Conservation (phyloP, 2,888 invertebrate species). For the Lithophane socia region DNA sequence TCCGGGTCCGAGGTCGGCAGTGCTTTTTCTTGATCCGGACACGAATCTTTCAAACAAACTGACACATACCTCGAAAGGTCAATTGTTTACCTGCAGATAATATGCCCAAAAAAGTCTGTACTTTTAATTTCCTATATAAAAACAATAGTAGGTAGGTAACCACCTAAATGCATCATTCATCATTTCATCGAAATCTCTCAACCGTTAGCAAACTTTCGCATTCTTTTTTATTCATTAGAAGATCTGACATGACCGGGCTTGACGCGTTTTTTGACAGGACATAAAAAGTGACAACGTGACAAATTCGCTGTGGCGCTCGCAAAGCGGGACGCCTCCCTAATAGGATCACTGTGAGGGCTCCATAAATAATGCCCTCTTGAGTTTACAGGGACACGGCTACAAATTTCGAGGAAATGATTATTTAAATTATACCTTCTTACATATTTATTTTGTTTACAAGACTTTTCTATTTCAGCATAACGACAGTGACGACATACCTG, state of each 20-base stretch:
- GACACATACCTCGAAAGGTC: background rate
- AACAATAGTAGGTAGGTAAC: too few species aligned
- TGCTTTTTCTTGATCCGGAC: background rate
- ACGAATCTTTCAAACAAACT: background rate
- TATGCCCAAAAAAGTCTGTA: too few species aligned
- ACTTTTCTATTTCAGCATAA: background rate
- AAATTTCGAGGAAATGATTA: conserved; percentile 14
- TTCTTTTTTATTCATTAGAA: conserved; percentile 15
- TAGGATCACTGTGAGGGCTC: conserved; percentile 43
- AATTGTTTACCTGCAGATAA: background rate
- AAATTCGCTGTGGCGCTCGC: conserved; percentile 40
- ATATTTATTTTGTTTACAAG: conserved; percentile 24
- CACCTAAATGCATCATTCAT: background rate
- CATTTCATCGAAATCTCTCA: background rate
- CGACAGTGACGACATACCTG: background rate
- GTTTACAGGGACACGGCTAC: conserved; percentile 16
- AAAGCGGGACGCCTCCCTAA: conserved; percentile 46
- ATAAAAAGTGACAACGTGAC: conserved; percentile 43
- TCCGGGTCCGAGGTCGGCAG: too few species aligned
- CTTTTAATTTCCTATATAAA: background rate
- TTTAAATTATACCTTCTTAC: conserved; percentile 15
- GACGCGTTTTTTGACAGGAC: conserved; percentile 20
- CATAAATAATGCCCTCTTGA: conserved; percentile 53
- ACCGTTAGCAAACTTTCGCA: background rate
- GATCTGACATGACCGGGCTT: conserved; percentile 2